Conservation (phyloP, 2,888 invertebrate genomes). For the Lepidonotus clava region DNA sequence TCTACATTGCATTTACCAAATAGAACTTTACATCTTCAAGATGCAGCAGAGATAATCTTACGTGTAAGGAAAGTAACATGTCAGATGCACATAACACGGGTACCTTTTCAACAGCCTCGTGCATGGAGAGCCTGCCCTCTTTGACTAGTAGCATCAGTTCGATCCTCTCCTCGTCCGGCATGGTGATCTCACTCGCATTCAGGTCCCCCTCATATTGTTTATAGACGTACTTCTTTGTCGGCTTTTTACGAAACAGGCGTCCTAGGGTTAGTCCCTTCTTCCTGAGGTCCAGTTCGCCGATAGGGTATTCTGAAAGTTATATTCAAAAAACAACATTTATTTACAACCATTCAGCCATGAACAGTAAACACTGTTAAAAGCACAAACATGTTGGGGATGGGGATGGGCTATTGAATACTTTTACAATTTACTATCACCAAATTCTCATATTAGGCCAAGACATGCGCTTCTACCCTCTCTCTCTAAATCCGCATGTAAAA, state of each 20-base stretch:
- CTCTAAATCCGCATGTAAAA: no score
- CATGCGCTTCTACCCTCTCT: no score
- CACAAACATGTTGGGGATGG: no score
- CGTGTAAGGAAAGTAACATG: neutral
- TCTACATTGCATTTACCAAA: neutral
- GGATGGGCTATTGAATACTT: no score
- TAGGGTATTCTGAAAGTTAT: slow-evolving; percentile 1
- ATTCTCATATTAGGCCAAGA: no score
- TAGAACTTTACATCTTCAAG: neutral
- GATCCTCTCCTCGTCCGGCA: slow-evolving; percentile 78
- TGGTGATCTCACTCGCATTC: slow-evolving; percentile 78
- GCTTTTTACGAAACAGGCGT: slow-evolving; percentile 40
- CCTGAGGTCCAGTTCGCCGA: slow-evolving; percentile 22
- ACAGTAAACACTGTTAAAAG: no score
- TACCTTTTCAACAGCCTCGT: slow-evolving; percentile 78
- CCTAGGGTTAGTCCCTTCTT: slow-evolving; percentile 49
- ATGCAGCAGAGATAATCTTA: neutral
- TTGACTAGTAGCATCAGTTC: slow-evolving; percentile 79
- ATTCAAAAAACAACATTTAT: neutral
- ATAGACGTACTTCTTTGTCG: slow-evolving; percentile 37
- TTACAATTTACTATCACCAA: no score
- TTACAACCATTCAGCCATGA: neutral
- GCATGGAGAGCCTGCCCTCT: slow-evolving; percentile 77
- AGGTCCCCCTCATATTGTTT: slow-evolving; percentile 68
- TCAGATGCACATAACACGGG: neutral